phyloP scores from a whole-genome alignment of 2,113 vertebrate genomes.

The Taurulus bubalis region DNA sequence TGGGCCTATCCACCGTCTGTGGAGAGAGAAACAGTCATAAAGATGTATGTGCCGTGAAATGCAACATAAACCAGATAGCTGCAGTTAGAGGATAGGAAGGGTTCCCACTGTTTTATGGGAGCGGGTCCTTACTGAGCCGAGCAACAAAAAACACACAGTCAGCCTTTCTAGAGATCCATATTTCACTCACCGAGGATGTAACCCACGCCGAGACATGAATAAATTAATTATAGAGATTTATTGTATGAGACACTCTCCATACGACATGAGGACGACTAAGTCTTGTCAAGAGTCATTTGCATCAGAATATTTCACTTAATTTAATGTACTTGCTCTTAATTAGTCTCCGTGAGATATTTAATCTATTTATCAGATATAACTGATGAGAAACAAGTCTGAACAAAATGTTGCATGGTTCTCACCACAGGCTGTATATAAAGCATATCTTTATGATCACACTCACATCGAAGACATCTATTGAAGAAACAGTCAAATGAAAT shows the following conservation, averaged over 20 bases:
- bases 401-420: neutral
- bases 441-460: no score
- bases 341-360: no score
- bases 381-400: neutral
- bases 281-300: neutral
- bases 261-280: neutral
- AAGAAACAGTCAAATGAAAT: neutral
- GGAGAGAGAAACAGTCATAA: constrained; percentile 42
- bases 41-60: constrained; percentile 43
- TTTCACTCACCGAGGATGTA: constrained; percentile 24
- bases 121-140: neutral
- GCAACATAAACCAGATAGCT: constrained; percentile 7
- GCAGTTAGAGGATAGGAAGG: constrained; percentile 1
- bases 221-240: neutral
- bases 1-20: constrained; percentile 96
- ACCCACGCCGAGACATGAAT: neutral
- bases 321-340: neutral
- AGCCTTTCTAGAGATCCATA: constrained; percentile 14
- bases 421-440: neutral
- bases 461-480: neutral
- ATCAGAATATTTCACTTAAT: neutral
- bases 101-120: constrained; percentile 13
- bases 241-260: neutral
- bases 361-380: neutral
- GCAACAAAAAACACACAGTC: constrained; percentile 4